Evolutionary conservation across 2,888 invertebrate genomes (phyloP), one percentile per base, ranked within the genome.

Genomic region (Empis stercorea): DNA sequence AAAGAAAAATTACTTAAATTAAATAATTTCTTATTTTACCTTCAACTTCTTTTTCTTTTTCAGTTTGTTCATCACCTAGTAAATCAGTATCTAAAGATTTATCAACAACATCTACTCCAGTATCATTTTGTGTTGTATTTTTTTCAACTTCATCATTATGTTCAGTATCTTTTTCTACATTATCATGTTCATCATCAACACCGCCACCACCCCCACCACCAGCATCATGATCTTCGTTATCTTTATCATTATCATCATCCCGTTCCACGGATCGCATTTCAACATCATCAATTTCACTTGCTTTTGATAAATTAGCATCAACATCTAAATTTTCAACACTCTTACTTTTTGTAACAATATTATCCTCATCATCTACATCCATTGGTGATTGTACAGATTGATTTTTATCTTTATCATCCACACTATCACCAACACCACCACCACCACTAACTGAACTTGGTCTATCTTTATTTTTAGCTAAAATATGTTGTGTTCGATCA

Each of bases 321-420:
- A 43, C 36, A 16, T 51, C 49, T 36, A 53, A 50, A 2, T 47
- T 44, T 44, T 51, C 51, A 44, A 55, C 52, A 30, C 11, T 45
- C 11, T 20, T 37, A 30, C 13, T 10, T 38, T 51, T 46, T 20
- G 32, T 48, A 34, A 32, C 43, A 11, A 23, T 16, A 43, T 27
- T 45, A 20, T 52, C 51, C 10, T 42, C 43, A 7, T 17, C n/a
- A 34, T 53, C 53, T 9, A 49, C 49, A 37, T 50, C 55, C 44
- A 48, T 48, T 14, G 47, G 51, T 6, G 47, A 47, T 9, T 44
- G 32, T 32, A 45, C 44, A 38, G 37, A 53, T 36, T 56, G 57
- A 39, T 50, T 39, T 47, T 64, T 55, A 46, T 58, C 61, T 15
- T 53, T 54, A 30, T 55, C 52, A 41, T 52, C 45, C 16, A 58